Percentiles rank a stretch among this genome's conserved stretches.
phyloP scores from a whole-genome alignment of 2,888 invertebrate genomes.

The Lasioglossum figueresi region DNA sequence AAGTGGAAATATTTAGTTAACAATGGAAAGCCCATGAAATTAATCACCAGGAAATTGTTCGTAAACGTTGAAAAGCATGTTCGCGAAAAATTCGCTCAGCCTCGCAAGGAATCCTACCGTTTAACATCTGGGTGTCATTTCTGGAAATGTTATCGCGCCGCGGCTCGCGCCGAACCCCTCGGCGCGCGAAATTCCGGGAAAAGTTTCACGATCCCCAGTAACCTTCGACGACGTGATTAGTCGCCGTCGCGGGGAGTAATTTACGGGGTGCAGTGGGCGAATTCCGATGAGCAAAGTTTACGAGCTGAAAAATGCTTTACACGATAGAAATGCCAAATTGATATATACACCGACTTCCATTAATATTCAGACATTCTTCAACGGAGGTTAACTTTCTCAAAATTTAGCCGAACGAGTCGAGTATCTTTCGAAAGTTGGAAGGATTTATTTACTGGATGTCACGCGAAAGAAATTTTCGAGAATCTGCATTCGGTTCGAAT shows the following conservation, averaged over 20 bases:
- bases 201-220: conserved; percentile 37
- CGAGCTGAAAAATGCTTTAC: conserved; percentile 35
- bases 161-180: conserved; percentile 15
- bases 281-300: conserved; percentile 31
- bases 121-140: conserved; percentile 41
- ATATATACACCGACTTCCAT: conserved; percentile 19
- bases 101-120: conserved; percentile 55
- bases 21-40: neutral
- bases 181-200: conserved; percentile 44
- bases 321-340: conserved; percentile 34
- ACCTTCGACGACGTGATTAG: conserved; percentile 65
- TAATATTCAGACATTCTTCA: neutral
- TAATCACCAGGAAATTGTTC: neutral
- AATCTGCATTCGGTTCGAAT: neutral
- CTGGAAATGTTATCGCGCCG: conserved; percentile 29
- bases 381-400: neutral
- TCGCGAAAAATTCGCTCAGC: conserved; percentile 43
- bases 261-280: conserved; percentile 48
- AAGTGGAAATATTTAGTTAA: neutral
- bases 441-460: neutral
- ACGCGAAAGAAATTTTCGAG: neutral
- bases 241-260: conserved; percentile 50
- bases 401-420: neutral
- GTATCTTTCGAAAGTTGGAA: neutral
- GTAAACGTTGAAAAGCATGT: conserved; percentile 16